Conservation (phyloP, 2,888 invertebrate genomes). For the Xestia xanthographa region DNA sequence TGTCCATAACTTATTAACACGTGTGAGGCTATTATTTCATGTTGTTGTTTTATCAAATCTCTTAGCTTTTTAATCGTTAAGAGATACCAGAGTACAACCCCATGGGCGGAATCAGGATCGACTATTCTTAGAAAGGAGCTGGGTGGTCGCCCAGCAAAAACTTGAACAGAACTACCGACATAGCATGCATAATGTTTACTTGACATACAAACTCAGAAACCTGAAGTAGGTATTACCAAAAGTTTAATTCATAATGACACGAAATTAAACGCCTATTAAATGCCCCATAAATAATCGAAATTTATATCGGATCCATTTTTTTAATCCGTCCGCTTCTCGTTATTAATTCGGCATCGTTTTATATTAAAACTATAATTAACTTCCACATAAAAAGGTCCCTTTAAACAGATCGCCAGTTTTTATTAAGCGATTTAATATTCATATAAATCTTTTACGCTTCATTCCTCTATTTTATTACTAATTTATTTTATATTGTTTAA, state of each 20-base stretch:
- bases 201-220: conserved; percentile 18
- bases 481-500: conserved; percentile 73
- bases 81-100: conserved; percentile 2
- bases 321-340: conserved; percentile 84
- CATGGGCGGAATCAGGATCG: background rate
- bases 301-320: conserved; percentile 87
- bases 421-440: conserved; percentile 84
- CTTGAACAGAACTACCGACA: background rate
- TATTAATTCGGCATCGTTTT: conserved; percentile 87
- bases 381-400: conserved; percentile 84
- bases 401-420: conserved; percentile 83
- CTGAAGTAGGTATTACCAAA: conserved; percentile 38
- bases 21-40: background rate
- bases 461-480: conserved; percentile 83
- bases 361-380: conserved; percentile 89
- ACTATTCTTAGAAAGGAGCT: conserved; percentile 30
- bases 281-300: conserved; percentile 84
- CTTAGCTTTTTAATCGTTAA: background rate
- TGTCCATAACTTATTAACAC: background rate
- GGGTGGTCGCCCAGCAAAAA: conserved; percentile 51
- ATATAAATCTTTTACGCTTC: conserved; percentile 82
- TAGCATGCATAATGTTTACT: background rate
- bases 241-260: conserved; percentile 74
- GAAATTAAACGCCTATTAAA: conserved; percentile 83
- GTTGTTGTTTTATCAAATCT: background rate